Conservation (phyloP, 2,797 vertebrate species). For the Phyllotis vaccarum region DNA sequence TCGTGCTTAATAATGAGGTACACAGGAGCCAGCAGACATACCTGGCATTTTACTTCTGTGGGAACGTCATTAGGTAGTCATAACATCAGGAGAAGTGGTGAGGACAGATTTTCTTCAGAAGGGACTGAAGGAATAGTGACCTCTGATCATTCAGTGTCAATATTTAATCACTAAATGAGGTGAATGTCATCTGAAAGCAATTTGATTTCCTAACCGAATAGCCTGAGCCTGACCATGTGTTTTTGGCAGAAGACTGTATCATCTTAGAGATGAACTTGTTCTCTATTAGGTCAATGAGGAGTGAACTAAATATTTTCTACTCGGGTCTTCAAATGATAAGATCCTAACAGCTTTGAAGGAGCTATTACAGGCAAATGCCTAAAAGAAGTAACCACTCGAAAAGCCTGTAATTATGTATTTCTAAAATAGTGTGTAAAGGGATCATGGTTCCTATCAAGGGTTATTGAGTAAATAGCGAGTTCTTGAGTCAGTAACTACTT, state of each 20-base stretch:
- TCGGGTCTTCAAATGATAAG: constrained; percentile 88
- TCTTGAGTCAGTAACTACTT: constrained; percentile 88
- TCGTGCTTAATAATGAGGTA: constrained; percentile 21
- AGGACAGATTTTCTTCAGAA: constrained; percentile 52
- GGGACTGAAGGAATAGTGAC: constrained; percentile 49
- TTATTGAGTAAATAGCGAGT: constrained; percentile 90
- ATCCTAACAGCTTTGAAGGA: constrained; percentile 88
- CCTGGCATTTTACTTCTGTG: constrained; percentile 37
- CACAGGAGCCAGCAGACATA: background rate
- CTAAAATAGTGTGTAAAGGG: constrained; percentile 86
- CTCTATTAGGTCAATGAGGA: constrained; percentile 87
- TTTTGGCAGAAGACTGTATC: constrained; percentile 79
- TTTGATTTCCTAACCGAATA: constrained; percentile 81
- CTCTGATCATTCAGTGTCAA: constrained; percentile 64
- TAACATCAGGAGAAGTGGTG: constrained; percentile 45
- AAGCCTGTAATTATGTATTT: constrained; percentile 89
- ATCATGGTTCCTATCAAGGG: constrained; percentile 88
- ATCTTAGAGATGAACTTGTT: constrained; percentile 84
- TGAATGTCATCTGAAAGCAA: constrained; percentile 70
- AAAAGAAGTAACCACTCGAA: constrained; percentile 88
- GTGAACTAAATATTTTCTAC: constrained; percentile 88
- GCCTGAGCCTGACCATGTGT: constrained; percentile 74
- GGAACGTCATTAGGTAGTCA: background rate
- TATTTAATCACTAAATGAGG: constrained; percentile 79
- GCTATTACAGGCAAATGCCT: constrained; percentile 87